Base-by-base conservation (phyloP, 2,113 vertebrate genomes). In the Clupea harengus region DNA sequence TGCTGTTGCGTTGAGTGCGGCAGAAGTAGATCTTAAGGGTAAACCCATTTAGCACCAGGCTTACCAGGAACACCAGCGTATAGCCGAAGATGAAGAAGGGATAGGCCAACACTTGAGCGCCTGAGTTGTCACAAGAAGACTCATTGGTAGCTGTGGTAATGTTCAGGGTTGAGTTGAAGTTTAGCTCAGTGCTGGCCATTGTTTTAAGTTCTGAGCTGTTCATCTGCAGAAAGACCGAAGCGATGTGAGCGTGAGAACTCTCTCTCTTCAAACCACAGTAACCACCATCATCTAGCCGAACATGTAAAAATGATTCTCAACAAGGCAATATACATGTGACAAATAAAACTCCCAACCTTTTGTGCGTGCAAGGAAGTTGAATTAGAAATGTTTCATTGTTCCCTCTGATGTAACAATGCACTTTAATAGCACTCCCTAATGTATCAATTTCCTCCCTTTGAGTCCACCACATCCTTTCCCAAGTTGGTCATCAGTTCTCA, bases 11-110 rank as follows among this genome's bases (percentile, higher is more conserved):
- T 18, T 49, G 86, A 72, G 81, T 20, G 0, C 45, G 64, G 82
- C 89, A 94, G 90, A 94, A 94, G 84, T 94, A 95, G 2, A 95
- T 88, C 52, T 85, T 90, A 84, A 95, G 85, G 0, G 92, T 92
- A 85, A 95, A 88, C 15, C 92, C 85, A 0, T 95, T 95, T n/a
- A 95, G 90, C 44, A 93, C 11, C 86, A 94, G 52, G 81, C 90
- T 90, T 82, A 94, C 87, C 7, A 93, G 25, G 17, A 92, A 95
- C 39, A 95, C 78, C 46, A 93, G 45, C 0, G 88, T 86, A 89
- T 93, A 93, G 86, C 87, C 6, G 2, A 86, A 2, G 4, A 91
- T 94, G 1, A 97, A 83, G 9, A 89, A 72, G 0, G 90, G 2
- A 25, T 92, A 93, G 50, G 60, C 10, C 28, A 78, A 11, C 11